These are phyloP conservation scores for Caenorhabditis elegans DNA, from an alignment of 1,140 invertebrate species.

Conservation along the genomic window DNA sequence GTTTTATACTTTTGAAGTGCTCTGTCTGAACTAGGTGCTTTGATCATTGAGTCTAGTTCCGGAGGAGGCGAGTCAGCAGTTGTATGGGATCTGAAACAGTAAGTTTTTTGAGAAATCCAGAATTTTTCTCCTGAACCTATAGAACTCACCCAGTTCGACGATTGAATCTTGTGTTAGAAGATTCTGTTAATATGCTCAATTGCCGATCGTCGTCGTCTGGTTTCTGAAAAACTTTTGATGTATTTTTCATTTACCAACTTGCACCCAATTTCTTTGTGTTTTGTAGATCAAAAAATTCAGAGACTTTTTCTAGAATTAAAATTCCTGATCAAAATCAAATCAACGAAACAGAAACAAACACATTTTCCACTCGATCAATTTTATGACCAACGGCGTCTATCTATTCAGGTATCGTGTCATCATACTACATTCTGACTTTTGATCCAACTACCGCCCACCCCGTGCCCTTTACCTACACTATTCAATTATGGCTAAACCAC, in stretches of 20 bases:
- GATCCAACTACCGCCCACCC: background rate
- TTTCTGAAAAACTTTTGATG: background rate
- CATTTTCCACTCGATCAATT: background rate
- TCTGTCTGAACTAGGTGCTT: background rate
- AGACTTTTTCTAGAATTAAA: no score
- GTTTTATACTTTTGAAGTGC: conserved; percentile 7
- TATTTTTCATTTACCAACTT: no score
- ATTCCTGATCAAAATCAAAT: no score
- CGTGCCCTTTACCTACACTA: no score
- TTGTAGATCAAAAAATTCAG: no score
- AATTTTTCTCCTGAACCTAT: no score
- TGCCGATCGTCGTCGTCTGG: background rate
- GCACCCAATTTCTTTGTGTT: no score
- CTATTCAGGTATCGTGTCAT: no score
- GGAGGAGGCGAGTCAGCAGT: background rate
- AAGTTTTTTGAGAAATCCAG: no score
- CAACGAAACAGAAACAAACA: background rate
- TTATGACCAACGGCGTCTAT: background rate
- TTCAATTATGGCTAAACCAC: no score
- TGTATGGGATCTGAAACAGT: background rate
- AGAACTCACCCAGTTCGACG: background rate
- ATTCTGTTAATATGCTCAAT: background rate
- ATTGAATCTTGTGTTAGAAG: background rate
- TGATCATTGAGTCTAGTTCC: background rate
- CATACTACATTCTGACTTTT: conserved; percentile 10